phyloP scores from a whole-genome alignment of 2,113 vertebrate species.

The Colius striatus region DNA sequence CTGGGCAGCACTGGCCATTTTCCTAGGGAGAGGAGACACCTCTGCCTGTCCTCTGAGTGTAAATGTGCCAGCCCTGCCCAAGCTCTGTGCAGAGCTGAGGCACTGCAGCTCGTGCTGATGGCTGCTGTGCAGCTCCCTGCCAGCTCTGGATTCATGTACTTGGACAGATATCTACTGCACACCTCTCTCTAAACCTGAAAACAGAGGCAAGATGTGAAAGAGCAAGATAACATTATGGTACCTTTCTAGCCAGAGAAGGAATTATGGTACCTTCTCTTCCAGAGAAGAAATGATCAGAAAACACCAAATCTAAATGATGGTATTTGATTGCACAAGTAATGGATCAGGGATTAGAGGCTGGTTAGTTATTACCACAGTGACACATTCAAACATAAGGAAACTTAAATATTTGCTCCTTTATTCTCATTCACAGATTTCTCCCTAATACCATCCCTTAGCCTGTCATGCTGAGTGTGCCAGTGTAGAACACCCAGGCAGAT shows the following conservation, averaged over 20 bases:
- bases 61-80: rapidly evolving
- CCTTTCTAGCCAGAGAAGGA: not conserved
- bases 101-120: not conserved
- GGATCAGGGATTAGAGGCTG: not conserved
- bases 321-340: not conserved
- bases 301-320: not conserved
- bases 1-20: not conserved
- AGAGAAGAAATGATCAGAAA: not conserved
- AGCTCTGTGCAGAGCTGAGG: not conserved
- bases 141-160: rapidly evolving
- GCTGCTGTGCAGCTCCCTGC: not conserved
- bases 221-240: rapidly evolving
- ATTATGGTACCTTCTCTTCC: no score
- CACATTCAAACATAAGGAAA: not conserved
- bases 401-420: not conserved
- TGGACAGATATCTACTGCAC: rapidly evolving
- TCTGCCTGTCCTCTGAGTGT: not conserved
- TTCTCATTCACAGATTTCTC: not conserved
- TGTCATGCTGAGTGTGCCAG: not conserved
- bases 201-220: not conserved
- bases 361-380: not conserved
- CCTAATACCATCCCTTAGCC: not conserved
- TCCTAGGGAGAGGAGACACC: no score
- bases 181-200: not conserved
- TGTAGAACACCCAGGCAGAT: rapidly evolving